Evolutionary conservation across 2,888 invertebrate genomes (phyloP), one percentile per base, ranked within the genome.

Genomic region (Drosophila antonietae): DNA sequence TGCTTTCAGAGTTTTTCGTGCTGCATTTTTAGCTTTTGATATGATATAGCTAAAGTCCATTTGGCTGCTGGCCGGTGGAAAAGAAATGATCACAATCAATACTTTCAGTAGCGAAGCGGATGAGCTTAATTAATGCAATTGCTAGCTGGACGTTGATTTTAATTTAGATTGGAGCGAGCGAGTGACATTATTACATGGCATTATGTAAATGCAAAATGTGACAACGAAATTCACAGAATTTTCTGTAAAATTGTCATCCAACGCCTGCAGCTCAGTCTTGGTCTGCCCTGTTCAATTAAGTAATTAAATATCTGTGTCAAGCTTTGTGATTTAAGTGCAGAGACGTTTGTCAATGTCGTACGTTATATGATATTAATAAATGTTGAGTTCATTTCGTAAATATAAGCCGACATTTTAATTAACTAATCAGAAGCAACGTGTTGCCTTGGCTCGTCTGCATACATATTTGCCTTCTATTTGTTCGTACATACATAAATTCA

Each of bases 101-200:
- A 85, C 81, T 70, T 66, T 62, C 31, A 31, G 46, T 39, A 51
- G 52, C 35, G 23, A 31, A n/a, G 28, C 46, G 69, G 55, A 28
- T 53, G 52, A 58, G 73, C 76, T 83, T 86, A 87, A 90, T 87
- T 87, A 90, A 87, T 83, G 86, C 90, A 88, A 90, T 89, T 90
- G 89, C 58, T 46, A 49, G 67, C 37, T 52, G 65, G 65, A 72
- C 75, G 76, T 86, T 88, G 86, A 87, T 88, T 87, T 90, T 81
- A 81, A 87, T 89, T 87, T 83, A 90, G 86, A 86, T 86, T 88
- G 18, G 49, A 18, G 31, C 6, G 33, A 51, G 46, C 59, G 68
- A 76, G 75, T 87, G 68, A 67, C 64, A 67, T 80, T 80, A 64
- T 64, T 23, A 23, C 23, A 23, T 23, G 23, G 69, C 64, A 67